Evolutionary conservation across 1,140 invertebrate species (phyloP), one percentile per base, ranked within the genome.

Genomic region (Trigoniulus corallinus): DNA sequence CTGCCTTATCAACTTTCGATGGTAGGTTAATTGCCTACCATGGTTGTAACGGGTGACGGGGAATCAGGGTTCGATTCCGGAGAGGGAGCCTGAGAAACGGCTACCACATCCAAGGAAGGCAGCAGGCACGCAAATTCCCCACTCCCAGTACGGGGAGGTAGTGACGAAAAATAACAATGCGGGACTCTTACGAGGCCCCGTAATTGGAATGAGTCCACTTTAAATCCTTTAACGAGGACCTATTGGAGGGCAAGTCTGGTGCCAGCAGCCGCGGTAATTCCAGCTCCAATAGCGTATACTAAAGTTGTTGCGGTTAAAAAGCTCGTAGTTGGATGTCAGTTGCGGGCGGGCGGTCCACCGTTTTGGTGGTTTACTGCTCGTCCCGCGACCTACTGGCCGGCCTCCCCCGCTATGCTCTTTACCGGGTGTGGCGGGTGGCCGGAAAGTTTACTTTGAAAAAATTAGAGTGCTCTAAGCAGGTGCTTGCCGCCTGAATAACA

Each of bases 91-190:
- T 82, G 79, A 83, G 80, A 84, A 83, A 85, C 77, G 79, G 81
- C 82, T 84, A 84, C 79, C 80, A 85, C 81, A 82, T 84, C 82
- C 76, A 85, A 82, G 81, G 81, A 85, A 83, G 80, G 82, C 81
- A 84, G 81, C 80, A 84, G 79, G 80, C 79, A 78, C 80, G 79
- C 75, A 82, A 82, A 77, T 80, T 85, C 84, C 80, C 80, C 81
- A 84, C 72, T 84, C 78, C 78, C 74, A 71, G 72, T 72, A 77
- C 76, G 76, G 77, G 76, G 71, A 76, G 73, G 72, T 74, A 75
- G 73, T 84, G 81, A 85, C 78, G 75, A 86, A 79, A 84, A 84
- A 84, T 85, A 84, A 82, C 77, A 74, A 83, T 81, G 79, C 75
- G 69, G 74, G 73, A 76, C 78, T 80, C 78, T 74, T 77, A 69